A percentile compares a stretch with the other conserved stretches of the same genome.
phyloP scores from a whole-genome alignment of 2,888 invertebrate species.

The Platycnemis pennipes region DNA sequence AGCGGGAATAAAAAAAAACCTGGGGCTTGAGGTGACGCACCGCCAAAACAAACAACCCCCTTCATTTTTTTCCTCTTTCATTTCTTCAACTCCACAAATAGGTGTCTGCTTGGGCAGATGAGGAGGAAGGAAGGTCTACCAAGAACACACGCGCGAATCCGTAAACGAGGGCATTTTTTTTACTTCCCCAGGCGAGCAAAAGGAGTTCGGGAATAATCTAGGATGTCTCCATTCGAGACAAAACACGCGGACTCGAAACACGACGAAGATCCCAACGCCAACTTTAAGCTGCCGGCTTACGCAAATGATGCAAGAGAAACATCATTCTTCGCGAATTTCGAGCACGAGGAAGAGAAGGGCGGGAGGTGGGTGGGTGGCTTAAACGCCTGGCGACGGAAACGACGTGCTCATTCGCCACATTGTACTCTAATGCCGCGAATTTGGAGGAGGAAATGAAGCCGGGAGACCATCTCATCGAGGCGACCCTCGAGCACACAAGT shows the following conservation, averaged over 20 bases:
- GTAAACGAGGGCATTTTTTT: no score
- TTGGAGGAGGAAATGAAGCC: neutral
- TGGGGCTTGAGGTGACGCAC: neutral
- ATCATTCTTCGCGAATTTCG: neutral
- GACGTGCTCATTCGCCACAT: neutral
- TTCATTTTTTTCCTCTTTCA: neutral
- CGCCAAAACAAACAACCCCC: neutral
- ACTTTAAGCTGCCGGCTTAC: neutral
- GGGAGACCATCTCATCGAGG: neutral
- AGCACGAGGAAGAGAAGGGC: neutral
- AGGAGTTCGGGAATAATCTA: neutral
- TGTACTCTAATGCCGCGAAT: neutral
- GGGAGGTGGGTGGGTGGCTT: neutral
- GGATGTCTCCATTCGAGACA: neutral
- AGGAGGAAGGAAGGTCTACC: neutral
- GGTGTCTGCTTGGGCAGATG: neutral
- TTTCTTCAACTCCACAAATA: neutral
- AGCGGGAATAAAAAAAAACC: neutral
- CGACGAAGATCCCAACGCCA: neutral
- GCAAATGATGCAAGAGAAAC: neutral
- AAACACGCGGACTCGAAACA: neutral
- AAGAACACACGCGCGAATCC: neutral
- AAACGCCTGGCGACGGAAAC: neutral
- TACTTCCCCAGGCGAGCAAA: neutral
- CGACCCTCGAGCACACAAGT: neutral